These are phyloP conservation scores for Tenodera sinensis DNA, from an alignment of 2,888 invertebrate species.

Conservation along the genomic window DNA sequence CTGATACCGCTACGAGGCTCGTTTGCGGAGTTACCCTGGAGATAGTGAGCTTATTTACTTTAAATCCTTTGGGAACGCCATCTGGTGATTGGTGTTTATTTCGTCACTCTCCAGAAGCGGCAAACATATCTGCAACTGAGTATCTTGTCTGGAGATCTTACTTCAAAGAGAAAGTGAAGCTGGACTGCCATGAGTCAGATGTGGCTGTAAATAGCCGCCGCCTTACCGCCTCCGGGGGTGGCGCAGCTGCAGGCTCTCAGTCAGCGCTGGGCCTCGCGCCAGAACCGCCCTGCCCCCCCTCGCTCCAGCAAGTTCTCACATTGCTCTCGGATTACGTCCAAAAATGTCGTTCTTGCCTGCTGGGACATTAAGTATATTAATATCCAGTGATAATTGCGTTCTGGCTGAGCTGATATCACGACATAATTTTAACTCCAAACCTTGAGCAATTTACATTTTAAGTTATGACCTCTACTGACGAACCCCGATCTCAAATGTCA, in stretches of 20 bases:
- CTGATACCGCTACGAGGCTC: too few relatives aligned
- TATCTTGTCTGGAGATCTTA: background rate
- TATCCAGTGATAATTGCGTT: background rate
- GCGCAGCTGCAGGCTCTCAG: slow-evolving; percentile 22
- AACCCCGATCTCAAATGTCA: too few relatives aligned
- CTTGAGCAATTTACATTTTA: too few relatives aligned
- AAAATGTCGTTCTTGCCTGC: background rate
- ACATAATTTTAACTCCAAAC: too few relatives aligned
- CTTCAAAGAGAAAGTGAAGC: background rate
- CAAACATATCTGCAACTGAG: background rate
- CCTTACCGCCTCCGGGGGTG: background rate
- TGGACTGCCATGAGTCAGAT: slow-evolving; percentile 20
- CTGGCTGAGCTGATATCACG: too few relatives aligned
- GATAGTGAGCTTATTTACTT: background rate
- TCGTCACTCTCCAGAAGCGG: background rate
- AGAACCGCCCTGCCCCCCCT: background rate
- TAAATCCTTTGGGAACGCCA: background rate
- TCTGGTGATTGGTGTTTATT: background rate
- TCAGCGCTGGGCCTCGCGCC: slow-evolving; percentile 23
- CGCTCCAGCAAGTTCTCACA: slow-evolving; percentile 6
- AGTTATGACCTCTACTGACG: too few relatives aligned
- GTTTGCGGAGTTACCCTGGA: too few relatives aligned
- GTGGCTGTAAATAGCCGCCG: slow-evolving; percentile 19
- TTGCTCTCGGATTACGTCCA: background rate
- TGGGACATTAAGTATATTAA: background rate